Evolutionary conservation across 1,140 invertebrate genomes (phyloP), one percentile per base, ranked within the genome.

Genomic region (Agraylea sexmaculata): DNA sequence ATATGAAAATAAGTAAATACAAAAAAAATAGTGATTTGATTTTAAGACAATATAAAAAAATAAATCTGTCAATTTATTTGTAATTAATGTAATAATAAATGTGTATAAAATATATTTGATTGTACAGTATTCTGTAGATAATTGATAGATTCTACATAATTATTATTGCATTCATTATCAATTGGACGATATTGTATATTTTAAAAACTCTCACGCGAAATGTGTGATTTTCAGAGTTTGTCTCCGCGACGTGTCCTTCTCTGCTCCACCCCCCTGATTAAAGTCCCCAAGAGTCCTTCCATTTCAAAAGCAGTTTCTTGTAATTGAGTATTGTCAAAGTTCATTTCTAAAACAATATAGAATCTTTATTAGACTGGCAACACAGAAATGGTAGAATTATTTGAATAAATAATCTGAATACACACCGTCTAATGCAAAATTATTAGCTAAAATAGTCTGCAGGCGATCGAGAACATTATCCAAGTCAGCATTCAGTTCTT

Each of bases 371-470:
- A 25, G 4, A 29, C n/a, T 3, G n/a, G 18, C 18, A 16, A 16
- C 11, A 6, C 11, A 13, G 13, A 12, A 35, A 12, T 11, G 19
- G n/a, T 16, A 5, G 4, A 35, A 35, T 6, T 15, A 35, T 35
- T 8, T 35, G 19, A 5, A 35, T 17, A 35, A 17, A 35, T 35
- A 35, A 35, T 16, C 16, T 19, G 17, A 16, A 8, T 25, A 50
- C 50, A 54, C 44, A 71, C 70, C 70, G 45, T 74, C 70, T 31
- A 72, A 53, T 30, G 64, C 62, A 44, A 74, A 74, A 54, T 73
- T 75, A 42, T 71, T 70, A 3, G 69, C 66, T 25, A 76, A 49
- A 49, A 75, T 73, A 54, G 74, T 68, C 47, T 76, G 71, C 39
- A 76, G 46, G 21, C 71, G 60, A 15, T 71, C 69, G 20, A 76